Evolutionary conservation across 2,888 invertebrate genomes (phyloP).

Genomic region (Harpalus rubripes): DNA sequence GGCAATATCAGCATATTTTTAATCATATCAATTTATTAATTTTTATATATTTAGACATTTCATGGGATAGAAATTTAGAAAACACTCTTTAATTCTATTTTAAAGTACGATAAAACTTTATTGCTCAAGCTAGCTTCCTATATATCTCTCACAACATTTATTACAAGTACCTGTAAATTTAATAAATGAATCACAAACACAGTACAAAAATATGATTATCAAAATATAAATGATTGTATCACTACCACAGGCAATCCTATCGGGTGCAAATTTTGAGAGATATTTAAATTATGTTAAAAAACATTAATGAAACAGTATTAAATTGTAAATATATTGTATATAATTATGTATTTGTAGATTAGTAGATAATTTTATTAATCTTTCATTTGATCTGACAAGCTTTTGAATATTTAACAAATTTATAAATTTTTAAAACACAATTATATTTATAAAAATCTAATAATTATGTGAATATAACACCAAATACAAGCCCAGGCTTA

Average conservation of each 20-base stretch:
- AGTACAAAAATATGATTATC: slow-evolving; percentile 10
- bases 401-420: not conserved
- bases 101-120: too few relatives aligned
- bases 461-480: not conserved
- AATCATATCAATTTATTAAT: too few relatives aligned
- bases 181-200: not conserved
- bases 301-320: not conserved
- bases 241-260: not conserved
- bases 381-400: not conserved
- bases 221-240: not conserved
- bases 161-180: too few relatives aligned
- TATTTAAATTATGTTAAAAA: not conserved
- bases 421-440: too few relatives aligned
- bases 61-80: too few relatives aligned
- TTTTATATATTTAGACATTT: too few relatives aligned
- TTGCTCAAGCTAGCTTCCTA: too few relatives aligned
- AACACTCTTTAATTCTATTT: too few relatives aligned
- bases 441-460: too few relatives aligned
- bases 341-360: not conserved
- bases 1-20: too few relatives aligned
- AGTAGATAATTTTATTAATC: not conserved
- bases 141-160: too few relatives aligned
- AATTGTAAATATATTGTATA: slow-evolving; percentile 1
- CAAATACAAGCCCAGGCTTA: not conserved
- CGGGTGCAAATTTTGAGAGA: not conserved